Base-by-base conservation (phyloP, 2,797 vertebrate genomes). In the Harpagifer antarcticus region DNA sequence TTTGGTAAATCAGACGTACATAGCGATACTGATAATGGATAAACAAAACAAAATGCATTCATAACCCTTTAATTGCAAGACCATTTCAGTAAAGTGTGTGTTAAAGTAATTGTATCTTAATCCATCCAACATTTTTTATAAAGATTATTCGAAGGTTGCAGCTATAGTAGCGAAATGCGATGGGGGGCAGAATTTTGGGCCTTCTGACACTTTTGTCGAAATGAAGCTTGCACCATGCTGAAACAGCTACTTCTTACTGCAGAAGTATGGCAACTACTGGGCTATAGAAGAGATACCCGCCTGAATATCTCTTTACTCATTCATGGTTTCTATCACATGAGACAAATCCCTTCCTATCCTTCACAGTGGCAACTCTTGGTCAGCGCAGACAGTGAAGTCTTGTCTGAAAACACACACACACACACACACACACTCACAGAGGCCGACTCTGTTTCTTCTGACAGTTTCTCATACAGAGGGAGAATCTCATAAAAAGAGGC, bases 371-470 rank as follows among this genome's bases (percentile, higher is more conserved):
- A 68, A 40, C 47, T 53, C 66, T 64, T 52, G 59, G 27, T 73
- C 44, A 47, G 37, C 16, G 8, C 19, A 72, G 72, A 85, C 81
- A 82, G 63, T 64, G 37, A 68, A 37, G 37, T 52, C 82, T 75
- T 76, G 66, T 84, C 60, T 5, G 11, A 63, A 66, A 61, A 47
- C 20, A 62, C 48, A 50, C n/a, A 4, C 27, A 47, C 20, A 62
- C 48, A 50, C 44, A 61, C 31, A 43, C 20, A 12, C 27, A 11
- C 31, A 20, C 20, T 17, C 60, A 74, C 64, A 83, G 16, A 81
- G 57, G 56, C 65, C 57, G 14, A 52, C 72, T 85, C 63, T 81
- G 63, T 86, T 79, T 77, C 58, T 48, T 74, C 58, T 78, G 73
- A 81, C 62, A 78, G 69, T 75, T 43, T 6, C 45, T 83, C 76